phyloP scores from a whole-genome alignment of 2,888 invertebrate genomes.

The Elmis aenea region DNA sequence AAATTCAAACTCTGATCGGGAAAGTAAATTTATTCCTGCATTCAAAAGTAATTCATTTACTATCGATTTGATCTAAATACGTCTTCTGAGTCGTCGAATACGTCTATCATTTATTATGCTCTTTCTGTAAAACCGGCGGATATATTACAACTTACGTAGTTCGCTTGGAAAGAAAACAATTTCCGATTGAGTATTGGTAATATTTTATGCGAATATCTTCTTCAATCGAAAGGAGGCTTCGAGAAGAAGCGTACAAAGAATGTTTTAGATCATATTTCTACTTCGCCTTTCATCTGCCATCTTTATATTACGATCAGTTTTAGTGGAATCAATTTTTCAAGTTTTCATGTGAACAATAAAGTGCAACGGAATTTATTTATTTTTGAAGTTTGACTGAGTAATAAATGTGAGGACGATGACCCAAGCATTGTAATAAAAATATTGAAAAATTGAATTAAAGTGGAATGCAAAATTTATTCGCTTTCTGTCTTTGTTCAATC shows the following conservation, averaged over 20 bases:
- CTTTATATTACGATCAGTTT: constrained; percentile 24
- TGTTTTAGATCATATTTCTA: constrained; percentile 24
- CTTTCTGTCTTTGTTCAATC: too few relatives aligned
- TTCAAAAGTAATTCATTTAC: constrained; percentile 33
- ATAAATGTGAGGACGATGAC: too few relatives aligned
- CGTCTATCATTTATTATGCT: constrained; percentile 25
- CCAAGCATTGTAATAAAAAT: too few relatives aligned
- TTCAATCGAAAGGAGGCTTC: constrained; percentile 13
- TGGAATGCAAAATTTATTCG: too few relatives aligned
- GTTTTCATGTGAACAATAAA: constrained; percentile 21
- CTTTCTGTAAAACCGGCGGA: constrained; percentile 23
- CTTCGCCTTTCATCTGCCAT: constrained; percentile 20
- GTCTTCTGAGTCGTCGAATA: constrained; percentile 17
- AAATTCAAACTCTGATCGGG: constrained; percentile 32
- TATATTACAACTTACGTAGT: constrained; percentile 26
- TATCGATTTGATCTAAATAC: constrained; percentile 22
- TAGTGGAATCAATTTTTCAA: constrained; percentile 22
- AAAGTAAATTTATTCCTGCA: constrained; percentile 34
- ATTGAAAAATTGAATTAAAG: too few relatives aligned
- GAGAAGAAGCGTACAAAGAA: constrained; percentile 24
- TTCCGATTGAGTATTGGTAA: constrained; percentile 26
- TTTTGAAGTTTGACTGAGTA: too few relatives aligned
- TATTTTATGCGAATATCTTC: constrained; percentile 23
- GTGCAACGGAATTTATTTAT: too few relatives aligned
- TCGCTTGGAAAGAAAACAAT: constrained; percentile 25